Conservation (phyloP, 1,140 invertebrate species). For the Charaxes varanes region DNA sequence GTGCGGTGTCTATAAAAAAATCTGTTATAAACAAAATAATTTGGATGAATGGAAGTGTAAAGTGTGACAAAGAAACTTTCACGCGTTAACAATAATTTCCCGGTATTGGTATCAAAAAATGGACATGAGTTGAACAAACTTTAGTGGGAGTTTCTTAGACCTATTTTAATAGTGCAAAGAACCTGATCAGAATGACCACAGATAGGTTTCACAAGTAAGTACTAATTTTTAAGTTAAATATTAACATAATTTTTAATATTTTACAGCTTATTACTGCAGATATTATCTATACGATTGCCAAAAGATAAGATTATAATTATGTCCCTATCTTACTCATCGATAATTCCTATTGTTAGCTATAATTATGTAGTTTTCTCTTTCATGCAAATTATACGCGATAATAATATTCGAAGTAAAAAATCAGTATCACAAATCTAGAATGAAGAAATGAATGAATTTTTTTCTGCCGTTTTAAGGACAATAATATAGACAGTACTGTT, state of each 20-base stretch:
- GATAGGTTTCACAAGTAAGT: constrained; percentile 69
- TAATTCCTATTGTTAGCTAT: constrained; percentile 4
- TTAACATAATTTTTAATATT: constrained; percentile 13
- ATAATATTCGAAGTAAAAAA: not conserved
- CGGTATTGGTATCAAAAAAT: constrained; percentile 32
- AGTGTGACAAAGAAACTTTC: constrained; percentile 61
- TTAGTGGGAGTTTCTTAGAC: constrained; percentile 17
- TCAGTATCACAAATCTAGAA: too few species aligned
- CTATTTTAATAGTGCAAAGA: constrained; percentile 10
- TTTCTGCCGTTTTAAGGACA: too few species aligned
- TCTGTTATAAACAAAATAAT: constrained; percentile 20
- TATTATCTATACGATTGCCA: constrained; percentile 19
- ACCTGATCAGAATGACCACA: constrained; percentile 48
- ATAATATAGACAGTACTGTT: too few species aligned
- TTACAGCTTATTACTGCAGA: constrained; percentile 7
- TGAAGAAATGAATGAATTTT: too few species aligned
- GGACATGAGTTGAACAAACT: constrained; percentile 62
- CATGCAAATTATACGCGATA: not conserved
- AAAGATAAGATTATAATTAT: constrained; percentile 30
- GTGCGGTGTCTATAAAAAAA: constrained; percentile 10
- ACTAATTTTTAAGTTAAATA: constrained; percentile 6
- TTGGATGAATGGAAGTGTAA: constrained; percentile 38
- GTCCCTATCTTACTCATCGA: constrained; percentile 7
- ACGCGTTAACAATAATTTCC: constrained; percentile 52
- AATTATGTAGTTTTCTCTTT: not conserved